Evolutionary conservation across 2,797 vertebrate genomes (phyloP).

Genomic region (Lepilemur septentrionalis): DNA sequence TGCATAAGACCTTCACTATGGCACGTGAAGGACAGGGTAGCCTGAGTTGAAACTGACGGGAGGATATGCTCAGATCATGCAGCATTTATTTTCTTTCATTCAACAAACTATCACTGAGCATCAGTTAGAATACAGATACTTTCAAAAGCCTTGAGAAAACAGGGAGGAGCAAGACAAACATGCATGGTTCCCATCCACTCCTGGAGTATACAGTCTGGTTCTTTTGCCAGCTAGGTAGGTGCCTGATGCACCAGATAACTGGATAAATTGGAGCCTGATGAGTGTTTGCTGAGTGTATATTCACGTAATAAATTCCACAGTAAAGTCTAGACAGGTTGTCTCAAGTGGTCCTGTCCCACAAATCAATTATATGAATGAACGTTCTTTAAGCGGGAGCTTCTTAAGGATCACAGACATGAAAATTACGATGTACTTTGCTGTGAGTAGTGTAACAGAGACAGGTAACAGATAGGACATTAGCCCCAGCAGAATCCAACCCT

Average conservation of each 20-base stretch:
- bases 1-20: fast-evolving
- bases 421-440: neutral
- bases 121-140: neutral
- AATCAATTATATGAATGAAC: neutral
- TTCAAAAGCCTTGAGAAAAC: neutral
- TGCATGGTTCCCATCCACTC: neutral
- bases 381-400: neutral
- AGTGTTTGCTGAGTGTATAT: neutral
- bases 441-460: neutral
- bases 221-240: neutral
- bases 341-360: neutral
- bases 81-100: neutral
- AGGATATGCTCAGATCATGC: neutral
- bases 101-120: neutral
- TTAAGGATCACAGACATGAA: neutral
- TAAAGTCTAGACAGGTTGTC: neutral
- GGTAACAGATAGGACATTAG: neutral
- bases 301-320: neutral
- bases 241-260: neutral
- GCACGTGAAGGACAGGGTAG: neutral
- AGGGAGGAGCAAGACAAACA: neutral
- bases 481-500: neutral
- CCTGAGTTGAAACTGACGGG: neutral
- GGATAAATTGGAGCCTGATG: neutral
- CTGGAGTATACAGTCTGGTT: neutral